phyloP scores from a whole-genome alignment of 53 echinoderm and acorn worm genomes.

The Luidia sarsii region DNA sequence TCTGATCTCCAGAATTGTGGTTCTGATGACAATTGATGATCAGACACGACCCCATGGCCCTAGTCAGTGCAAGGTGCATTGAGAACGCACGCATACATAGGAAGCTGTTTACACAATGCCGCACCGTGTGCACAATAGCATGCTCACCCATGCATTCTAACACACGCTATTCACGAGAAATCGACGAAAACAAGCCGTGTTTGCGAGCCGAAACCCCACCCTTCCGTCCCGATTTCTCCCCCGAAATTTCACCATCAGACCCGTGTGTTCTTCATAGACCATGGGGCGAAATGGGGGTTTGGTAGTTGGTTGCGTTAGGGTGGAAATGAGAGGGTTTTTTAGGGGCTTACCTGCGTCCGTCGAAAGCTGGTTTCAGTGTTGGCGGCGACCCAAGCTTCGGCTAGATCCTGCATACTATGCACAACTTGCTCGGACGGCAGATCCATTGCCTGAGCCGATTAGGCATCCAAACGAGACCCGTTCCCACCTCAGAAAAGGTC shows the following conservation, averaged over 20 bases:
- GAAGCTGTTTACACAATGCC: no score
- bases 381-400: conserved; percentile 81
- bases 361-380: conserved; percentile 64
- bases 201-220: conserved; percentile 4
- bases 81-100: background rate
- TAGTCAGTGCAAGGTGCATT: background rate
- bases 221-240: background rate
- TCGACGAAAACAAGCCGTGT: background rate
- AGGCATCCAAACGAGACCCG: conserved; percentile 44
- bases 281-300: background rate
- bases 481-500: conserved; percentile 37
- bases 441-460: conserved; percentile 74
- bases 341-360: conserved; percentile 61
- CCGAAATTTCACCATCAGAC: conserved; percentile 8
- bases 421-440: conserved; percentile 41
- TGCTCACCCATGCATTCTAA: conserved; percentile 50
- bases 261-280: background rate
- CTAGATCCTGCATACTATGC: conserved; percentile 75
- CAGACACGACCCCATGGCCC: no score
- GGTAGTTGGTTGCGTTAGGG: background rate
- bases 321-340: conserved; percentile 7
- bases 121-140: conserved; percentile 16
- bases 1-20: no score
- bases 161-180: background rate
- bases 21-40: no score